A percentile compares a stretch with the other conserved stretches of the same genome.
Evolutionary conservation across 35 echinoderm and acorn worm species (phyloP).

Genomic region (Patiria miniata): DNA sequence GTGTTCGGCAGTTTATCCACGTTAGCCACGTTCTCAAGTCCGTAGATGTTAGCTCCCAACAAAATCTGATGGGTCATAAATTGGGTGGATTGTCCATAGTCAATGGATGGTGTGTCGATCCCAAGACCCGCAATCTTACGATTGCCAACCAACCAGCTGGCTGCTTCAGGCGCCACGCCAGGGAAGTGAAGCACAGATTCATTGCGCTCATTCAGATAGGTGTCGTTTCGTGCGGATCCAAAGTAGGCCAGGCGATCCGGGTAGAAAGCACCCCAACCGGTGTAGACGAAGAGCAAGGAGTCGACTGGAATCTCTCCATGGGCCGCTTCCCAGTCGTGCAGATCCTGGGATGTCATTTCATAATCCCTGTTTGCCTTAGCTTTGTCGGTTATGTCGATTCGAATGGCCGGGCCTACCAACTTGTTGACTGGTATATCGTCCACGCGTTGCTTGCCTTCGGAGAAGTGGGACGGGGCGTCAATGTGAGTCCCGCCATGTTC

Average conservation of each 20-base stretch:
- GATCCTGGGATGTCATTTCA: background rate
- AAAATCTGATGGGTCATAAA: constrained; percentile 15
- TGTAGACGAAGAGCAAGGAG: constrained; percentile 12
- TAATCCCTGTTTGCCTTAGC: background rate
- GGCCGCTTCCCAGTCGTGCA: constrained; percentile 26
- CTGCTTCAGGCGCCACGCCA: constrained; percentile 22
- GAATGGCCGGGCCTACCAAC: constrained; percentile 17
- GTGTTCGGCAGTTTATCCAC: constrained; percentile 39
- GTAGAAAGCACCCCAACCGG: no score
- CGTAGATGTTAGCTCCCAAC: constrained; percentile 29
- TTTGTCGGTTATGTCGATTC: constrained; percentile 23
- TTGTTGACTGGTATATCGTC: constrained; percentile 7
- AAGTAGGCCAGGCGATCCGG: constrained; percentile 28
- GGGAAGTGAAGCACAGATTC: constrained; percentile 29
- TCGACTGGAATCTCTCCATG: constrained; percentile 9
- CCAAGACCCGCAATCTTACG: constrained; percentile 25
- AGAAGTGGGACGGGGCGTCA: constrained; percentile 34
- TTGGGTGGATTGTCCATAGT: background rate
- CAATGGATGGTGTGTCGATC: constrained; percentile 36
- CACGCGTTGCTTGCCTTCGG: background rate
- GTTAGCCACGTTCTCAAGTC: constrained; percentile 35
- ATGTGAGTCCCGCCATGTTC: constrained; percentile 44
- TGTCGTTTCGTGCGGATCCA: background rate
- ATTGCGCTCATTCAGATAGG: background rate
- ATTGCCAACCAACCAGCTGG: constrained; percentile 24